Evolutionary conservation across 2,113 vertebrate species (phyloP).

Genomic region (Toxotes jaculatrix): DNA sequence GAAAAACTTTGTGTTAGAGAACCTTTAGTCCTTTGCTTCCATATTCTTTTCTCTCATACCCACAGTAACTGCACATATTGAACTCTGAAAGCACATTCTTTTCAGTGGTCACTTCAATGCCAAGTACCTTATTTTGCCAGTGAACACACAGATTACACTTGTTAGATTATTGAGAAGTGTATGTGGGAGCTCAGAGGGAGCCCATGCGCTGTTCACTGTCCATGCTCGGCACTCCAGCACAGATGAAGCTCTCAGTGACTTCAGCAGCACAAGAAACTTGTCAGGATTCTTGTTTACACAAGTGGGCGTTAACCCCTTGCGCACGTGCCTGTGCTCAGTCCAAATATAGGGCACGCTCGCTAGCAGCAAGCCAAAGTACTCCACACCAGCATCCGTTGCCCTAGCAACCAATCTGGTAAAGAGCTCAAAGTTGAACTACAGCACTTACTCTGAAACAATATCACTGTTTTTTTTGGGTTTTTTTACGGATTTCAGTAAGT

Average conservation of each 20-base stretch:
- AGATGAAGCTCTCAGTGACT: conserved; percentile 20
- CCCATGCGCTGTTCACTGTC: not conserved
- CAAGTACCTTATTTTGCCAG: not conserved
- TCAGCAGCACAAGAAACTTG: conserved; percentile 51
- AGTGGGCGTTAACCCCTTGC: conserved; percentile 74
- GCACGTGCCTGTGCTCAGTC: conserved; percentile 73
- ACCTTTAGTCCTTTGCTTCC: not conserved
- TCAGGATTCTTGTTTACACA: conserved; percentile 63
- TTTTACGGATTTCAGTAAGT: conserved; percentile 11
- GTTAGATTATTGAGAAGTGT: not conserved
- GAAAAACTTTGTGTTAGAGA: not conserved
- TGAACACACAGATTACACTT: not conserved
- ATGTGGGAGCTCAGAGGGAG: not conserved
- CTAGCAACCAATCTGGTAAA: conserved; percentile 65
- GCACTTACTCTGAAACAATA: conserved; percentile 41
- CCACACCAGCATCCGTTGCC: conserved; percentile 77
- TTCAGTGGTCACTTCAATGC: not conserved
- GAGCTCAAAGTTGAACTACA: conserved; percentile 72
- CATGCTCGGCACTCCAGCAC: not conserved
- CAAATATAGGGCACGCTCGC: conserved; percentile 76
- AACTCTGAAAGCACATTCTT: conserved; percentile 2
- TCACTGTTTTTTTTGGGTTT: not conserved
- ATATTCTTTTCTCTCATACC: not conserved
- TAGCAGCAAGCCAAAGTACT: conserved; percentile 69
- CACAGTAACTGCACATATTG: not conserved